phyloP scores from a whole-genome alignment of 1,140 invertebrate species.

The Manduca sexta region DNA sequence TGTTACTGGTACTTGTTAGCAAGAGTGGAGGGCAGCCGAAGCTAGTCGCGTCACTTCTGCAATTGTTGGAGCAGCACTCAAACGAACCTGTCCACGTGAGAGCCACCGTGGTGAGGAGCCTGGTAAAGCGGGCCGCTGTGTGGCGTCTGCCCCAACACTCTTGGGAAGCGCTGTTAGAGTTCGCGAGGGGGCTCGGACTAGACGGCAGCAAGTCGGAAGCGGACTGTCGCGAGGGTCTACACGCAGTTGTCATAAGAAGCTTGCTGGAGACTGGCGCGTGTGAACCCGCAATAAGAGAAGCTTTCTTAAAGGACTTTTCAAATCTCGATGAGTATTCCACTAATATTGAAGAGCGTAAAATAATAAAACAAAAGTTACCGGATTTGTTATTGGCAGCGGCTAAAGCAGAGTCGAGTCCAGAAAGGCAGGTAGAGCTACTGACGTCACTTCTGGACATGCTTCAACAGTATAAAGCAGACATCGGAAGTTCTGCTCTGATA shows the following conservation, averaged over 20 bases:
- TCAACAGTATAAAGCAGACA: neutral
- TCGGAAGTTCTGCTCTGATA: conserved; percentile 5
- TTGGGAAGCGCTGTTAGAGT: conserved; percentile 34
- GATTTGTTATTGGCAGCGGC: conserved; percentile 15
- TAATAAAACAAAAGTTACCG: conserved; percentile 7
- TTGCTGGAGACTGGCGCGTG: conserved; percentile 18
- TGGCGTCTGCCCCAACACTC: conserved; percentile 33
- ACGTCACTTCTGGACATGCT: neutral
- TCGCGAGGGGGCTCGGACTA: conserved; percentile 32
- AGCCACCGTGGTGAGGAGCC: conserved; percentile 38
- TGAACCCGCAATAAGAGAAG: conserved; percentile 10
- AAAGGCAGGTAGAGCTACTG: conserved; percentile 1
- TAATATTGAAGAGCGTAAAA: conserved; percentile 19
- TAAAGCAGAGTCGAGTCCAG: neutral
- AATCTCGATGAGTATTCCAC: conserved; percentile 36
- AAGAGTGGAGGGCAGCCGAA: conserved; percentile 36
- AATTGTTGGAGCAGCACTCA: conserved; percentile 23
- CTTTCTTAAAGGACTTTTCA: conserved; percentile 31
- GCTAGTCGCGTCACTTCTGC: conserved; percentile 30
- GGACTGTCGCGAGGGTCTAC: conserved; percentile 39
- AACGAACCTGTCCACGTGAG: conserved; percentile 41
- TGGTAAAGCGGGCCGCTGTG: conserved; percentile 32
- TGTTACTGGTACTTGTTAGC: conserved; percentile 50
- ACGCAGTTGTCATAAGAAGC: conserved; percentile 34
- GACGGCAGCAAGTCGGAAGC: conserved; percentile 21